Conservation (phyloP, 2,113 vertebrate species). For the Chaetorhynchus papuensis region DNA sequence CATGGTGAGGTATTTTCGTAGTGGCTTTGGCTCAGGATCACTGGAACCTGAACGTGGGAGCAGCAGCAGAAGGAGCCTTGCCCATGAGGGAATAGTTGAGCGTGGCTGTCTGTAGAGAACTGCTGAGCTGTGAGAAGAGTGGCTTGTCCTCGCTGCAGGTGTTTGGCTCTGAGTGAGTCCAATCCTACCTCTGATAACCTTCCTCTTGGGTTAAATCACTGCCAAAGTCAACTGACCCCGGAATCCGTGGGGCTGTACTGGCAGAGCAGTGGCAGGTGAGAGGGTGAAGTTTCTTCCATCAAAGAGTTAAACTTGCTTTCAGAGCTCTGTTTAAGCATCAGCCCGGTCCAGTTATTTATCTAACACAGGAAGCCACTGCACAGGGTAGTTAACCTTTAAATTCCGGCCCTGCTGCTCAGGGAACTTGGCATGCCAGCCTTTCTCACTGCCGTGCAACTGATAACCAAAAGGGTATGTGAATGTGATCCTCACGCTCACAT, state of each 20-base stretch:
- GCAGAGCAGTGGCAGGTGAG: not conserved
- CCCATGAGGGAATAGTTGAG: not conserved
- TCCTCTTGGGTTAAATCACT: not conserved
- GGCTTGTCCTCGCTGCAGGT: not conserved
- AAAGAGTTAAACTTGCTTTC: conserved; percentile 12
- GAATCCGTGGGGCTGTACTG: fast-evolving
- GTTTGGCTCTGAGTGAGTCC: not conserved
- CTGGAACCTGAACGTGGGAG: not conserved
- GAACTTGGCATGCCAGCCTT: conserved; percentile 16
- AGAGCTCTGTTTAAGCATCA: not conserved
- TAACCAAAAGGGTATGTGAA: not conserved
- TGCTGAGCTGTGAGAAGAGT: not conserved
- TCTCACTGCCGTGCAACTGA: conserved; percentile 20
- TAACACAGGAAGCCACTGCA: conserved; percentile 33
- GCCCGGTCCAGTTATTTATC: conserved; percentile 33
- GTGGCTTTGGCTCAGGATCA: not conserved
- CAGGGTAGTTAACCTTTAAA: conserved; percentile 35
- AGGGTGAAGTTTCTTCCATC: not conserved
- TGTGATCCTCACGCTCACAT: not conserved
- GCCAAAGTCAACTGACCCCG: not conserved
- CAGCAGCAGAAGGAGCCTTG: not conserved
- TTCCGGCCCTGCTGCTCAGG: conserved; percentile 5
- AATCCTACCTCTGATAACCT: not conserved
- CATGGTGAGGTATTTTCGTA: fast-evolving
- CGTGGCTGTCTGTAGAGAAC: not conserved